These are phyloP conservation scores for Pseudolaguvia tuberculata DNA, from an alignment of 2,113 vertebrate species.

Conservation along the genomic window DNA sequence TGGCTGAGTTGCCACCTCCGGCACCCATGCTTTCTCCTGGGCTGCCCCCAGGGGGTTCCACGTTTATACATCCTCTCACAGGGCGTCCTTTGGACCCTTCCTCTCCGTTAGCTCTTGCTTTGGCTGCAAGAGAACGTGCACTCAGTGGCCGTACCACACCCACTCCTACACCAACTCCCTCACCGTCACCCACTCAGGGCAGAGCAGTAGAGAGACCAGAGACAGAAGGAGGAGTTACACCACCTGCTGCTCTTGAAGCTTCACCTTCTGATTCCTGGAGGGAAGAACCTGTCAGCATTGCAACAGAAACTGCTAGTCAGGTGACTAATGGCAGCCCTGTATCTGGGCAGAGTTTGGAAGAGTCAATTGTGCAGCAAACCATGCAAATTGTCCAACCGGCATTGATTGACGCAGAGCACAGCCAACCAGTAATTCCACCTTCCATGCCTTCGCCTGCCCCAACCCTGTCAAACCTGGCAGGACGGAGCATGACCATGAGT, in stretches of 20 bases:
- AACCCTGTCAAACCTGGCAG: conserved; percentile 60
- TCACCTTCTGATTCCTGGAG: conserved; percentile 70
- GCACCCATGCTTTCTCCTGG: conserved; percentile 82
- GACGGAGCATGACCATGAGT: conserved; percentile 83
- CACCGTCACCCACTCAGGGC: conserved; percentile 58
- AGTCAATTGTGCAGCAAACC: conserved; percentile 21
- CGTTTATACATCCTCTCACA: conserved; percentile 94
- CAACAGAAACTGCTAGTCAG: conserved; percentile 61
- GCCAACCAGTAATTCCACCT: conserved; percentile 64
- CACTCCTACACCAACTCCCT: conserved; percentile 70
- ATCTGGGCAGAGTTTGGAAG: conserved; percentile 69
- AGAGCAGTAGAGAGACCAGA: conserved; percentile 81
- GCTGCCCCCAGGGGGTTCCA: conserved; percentile 77
- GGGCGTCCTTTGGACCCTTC: conserved; percentile 93
- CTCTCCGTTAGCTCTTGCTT: conserved; percentile 91
- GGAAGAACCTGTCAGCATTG: conserved; percentile 55
- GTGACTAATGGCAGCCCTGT: conserved; percentile 47
- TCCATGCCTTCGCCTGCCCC: conserved; percentile 54
- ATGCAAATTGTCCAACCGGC: conserved; percentile 39
- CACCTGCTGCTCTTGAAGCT: conserved; percentile 72
- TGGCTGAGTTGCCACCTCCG: conserved; percentile 87
- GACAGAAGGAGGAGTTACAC: conserved; percentile 79
- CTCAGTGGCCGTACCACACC: conserved; percentile 87
- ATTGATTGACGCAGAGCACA: conserved; percentile 49
- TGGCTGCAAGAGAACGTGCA: conserved; percentile 92